Conservation (phyloP, 2,113 vertebrate genomes). For the Triplophysa rosa region DNA sequence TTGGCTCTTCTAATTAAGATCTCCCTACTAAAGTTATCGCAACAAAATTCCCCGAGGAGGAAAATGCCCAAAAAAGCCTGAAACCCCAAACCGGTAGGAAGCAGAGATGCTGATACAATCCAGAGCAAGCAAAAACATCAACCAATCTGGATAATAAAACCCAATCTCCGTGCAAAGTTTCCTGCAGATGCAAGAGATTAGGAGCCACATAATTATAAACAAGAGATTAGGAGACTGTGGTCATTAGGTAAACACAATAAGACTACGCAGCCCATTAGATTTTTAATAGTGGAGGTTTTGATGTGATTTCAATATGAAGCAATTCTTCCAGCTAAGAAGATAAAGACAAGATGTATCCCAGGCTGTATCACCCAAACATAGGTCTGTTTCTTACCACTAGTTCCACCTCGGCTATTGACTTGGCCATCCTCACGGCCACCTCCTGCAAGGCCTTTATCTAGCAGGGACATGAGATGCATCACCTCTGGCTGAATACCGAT, state of each 20-base stretch:
- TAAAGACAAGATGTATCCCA: slow-evolving; percentile 18
- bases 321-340: slow-evolving; percentile 23
- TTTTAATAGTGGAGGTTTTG: background rate
- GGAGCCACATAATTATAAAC: too few species aligned
- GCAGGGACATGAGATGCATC: slow-evolving; percentile 47
- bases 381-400: slow-evolving; percentile 56
- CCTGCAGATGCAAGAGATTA: slow-evolving; percentile 7
- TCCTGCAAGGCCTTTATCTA: slow-evolving; percentile 55
- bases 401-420: slow-evolving; percentile 46
- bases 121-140: background rate
- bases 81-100: background rate
- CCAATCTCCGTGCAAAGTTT: slow-evolving; percentile 12
- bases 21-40: background rate
- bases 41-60: background rate
- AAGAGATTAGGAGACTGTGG: background rate
- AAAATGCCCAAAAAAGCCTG: background rate
- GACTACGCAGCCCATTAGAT: background rate
- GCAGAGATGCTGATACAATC: background rate
- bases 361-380: slow-evolving; percentile 2
- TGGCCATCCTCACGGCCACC: slow-evolving; percentile 57
- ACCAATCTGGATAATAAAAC: background rate
- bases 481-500: background rate
- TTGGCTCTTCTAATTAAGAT: background rate
- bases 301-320: background rate
- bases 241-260: background rate